Percentiles rank a stretch among this genome's conserved stretches.
Evolutionary conservation across 2,797 vertebrate genomes (phyloP).

Genomic region (Typhlichthys subterraneus): DNA sequence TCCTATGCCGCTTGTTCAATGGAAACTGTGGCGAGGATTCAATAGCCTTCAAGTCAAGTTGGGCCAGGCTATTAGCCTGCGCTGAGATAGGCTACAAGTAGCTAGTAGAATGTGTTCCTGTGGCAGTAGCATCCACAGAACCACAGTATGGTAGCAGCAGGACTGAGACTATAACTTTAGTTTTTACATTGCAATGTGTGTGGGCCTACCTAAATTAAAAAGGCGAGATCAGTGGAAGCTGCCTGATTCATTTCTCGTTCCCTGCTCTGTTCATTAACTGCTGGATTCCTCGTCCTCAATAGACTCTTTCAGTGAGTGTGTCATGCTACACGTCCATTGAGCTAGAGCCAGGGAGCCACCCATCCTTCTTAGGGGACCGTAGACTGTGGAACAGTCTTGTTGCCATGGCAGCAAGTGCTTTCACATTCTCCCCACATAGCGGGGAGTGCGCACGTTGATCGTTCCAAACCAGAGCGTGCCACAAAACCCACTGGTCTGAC

Average conservation of each 20-base stretch:
- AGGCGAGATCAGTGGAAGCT: conserved; percentile 54
- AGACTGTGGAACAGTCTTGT: conserved; percentile 79
- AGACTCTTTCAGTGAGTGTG: conserved; percentile 69
- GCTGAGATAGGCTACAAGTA: too few species aligned
- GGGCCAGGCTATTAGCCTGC: too few species aligned
- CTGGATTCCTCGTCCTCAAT: conserved; percentile 68
- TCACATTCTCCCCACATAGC: conserved; percentile 78
- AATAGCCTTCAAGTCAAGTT: not conserved
- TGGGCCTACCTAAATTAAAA: conserved; percentile 7
- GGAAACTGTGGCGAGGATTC: conserved; percentile 17
- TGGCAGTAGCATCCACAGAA: not conserved
- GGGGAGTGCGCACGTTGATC: conserved; percentile 62
- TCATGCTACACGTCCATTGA: conserved; percentile 73
- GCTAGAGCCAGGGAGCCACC: conserved; percentile 65
- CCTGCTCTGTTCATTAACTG: conserved; percentile 63
- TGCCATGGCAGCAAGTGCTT: conserved; percentile 80
- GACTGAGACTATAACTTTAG: conserved; percentile 15
- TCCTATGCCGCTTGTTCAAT: conserved; percentile 2
- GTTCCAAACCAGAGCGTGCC: conserved; percentile 52
- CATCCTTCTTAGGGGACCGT: conserved; percentile 75
- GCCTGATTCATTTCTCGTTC: conserved; percentile 45
- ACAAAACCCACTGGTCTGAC: conserved; percentile 46
- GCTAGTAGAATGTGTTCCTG: too few species aligned
- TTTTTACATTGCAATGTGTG: not conserved
- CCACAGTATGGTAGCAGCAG: conserved; percentile 19